phyloP scores from a whole-genome alignment of 1,140 invertebrate species.

The Penaeus chinensis region DNA sequence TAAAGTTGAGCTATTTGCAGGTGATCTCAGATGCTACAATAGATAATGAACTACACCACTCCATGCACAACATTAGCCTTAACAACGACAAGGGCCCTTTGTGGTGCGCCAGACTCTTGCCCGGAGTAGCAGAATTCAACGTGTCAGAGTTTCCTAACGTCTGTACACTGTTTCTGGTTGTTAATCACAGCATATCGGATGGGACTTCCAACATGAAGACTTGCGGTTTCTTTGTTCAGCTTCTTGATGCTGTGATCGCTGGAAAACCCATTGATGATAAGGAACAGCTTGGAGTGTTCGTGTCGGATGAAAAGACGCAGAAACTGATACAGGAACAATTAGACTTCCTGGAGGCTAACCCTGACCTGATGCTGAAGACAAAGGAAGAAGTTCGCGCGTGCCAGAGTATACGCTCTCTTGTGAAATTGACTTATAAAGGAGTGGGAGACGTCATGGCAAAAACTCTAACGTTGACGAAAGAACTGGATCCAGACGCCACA shows the following conservation, averaged over 20 bases:
- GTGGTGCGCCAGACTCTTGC: too few species aligned
- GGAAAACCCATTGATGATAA: constrained; percentile 13
- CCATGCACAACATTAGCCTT: too few species aligned
- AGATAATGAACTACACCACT: too few species aligned
- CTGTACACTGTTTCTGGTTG: constrained; percentile 10
- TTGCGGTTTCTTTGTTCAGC: constrained; percentile 11
- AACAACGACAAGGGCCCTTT: too few species aligned
- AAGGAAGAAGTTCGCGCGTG: neutral
- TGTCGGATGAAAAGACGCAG: constrained; percentile 12
- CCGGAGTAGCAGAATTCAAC: too few species aligned
- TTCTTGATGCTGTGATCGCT: constrained; percentile 27
- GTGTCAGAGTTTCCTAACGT: constrained; percentile 2
- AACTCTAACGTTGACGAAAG: neutral
- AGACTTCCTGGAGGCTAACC: neutral
- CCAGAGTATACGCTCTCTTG: neutral
- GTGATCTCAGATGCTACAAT: too few species aligned
- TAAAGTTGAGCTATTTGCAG: too few species aligned
- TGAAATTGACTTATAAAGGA: neutral
- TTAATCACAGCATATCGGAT: constrained; percentile 36
- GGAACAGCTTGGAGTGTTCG: constrained; percentile 4
- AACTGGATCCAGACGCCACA: constrained; percentile 7
- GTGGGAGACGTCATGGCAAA: neutral
- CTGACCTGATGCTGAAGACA: neutral
- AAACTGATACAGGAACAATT: neutral
- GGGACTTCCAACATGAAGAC: constrained; percentile 33